Percentiles rank a stretch among this genome's conserved stretches.
Conservation (phyloP, 2,113 vertebrate species). For the Syngnathoides biaculeatus region DNA sequence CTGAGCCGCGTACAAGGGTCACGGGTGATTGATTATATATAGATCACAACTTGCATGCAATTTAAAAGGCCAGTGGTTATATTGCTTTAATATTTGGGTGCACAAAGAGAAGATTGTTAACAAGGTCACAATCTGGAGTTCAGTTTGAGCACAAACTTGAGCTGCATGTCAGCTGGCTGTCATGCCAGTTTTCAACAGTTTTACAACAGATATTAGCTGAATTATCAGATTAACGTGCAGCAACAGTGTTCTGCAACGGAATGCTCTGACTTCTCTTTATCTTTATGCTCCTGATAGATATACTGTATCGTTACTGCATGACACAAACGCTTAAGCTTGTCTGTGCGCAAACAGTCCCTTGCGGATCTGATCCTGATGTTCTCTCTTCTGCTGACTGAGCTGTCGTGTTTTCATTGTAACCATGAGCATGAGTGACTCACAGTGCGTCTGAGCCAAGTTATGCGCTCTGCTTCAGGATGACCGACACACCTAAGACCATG, state of each 20-base stretch:
- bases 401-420: conserved; percentile 68
- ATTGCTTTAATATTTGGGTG: not conserved
- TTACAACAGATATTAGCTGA: not conserved
- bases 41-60: conserved; percentile 6
- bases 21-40: no score
- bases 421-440: conserved; percentile 68
- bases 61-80: not conserved
- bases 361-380: conserved; percentile 53
- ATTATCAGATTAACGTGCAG: not conserved
- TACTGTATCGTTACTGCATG: not conserved
- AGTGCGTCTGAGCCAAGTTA: conserved; percentile 60
- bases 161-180: not conserved
- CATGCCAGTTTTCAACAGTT: not conserved
- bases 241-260: not conserved
- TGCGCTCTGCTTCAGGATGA: conserved; percentile 68
- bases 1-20: no score
- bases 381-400: conserved; percentile 53
- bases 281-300: not conserved
- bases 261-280: not conserved
- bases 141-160: not conserved
- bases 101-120: not conserved
- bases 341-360: conserved; percentile 12
- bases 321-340: not conserved
- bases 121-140: not conserved
- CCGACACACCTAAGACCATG: conserved; percentile 73